These are phyloP conservation scores for Polyodon spathula DNA, from an alignment of 2,113 vertebrate genomes.

Conservation along the genomic window DNA sequence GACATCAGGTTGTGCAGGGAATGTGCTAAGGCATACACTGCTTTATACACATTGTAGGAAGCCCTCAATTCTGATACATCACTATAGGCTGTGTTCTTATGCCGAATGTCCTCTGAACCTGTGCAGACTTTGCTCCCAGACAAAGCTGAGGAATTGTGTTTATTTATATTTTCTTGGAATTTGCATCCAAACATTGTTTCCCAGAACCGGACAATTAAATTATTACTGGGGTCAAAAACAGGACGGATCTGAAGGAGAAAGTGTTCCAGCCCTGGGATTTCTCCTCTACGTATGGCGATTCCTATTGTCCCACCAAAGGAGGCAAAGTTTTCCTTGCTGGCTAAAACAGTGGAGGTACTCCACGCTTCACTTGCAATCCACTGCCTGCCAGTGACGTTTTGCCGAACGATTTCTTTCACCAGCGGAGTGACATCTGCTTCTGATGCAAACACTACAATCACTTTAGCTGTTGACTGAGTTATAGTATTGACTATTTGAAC, in stretches of 20 bases:
- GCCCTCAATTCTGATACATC: background rate
- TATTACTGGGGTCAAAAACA: background rate
- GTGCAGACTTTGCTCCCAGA: background rate
- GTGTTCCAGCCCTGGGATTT: constrained; percentile 8
- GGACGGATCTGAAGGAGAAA: constrained; percentile 2
- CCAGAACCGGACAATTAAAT: constrained; percentile 8
- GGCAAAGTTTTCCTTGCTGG: background rate
- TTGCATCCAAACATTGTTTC: constrained; percentile 11
- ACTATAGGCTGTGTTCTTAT: background rate
- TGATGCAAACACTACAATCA: constrained; percentile 4
- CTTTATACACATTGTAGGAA: constrained; percentile 13
- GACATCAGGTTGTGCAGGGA: constrained; percentile 4
- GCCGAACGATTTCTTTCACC: constrained; percentile 29
- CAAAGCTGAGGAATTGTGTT: constrained; percentile 6
- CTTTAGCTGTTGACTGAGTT: constrained; percentile 8
- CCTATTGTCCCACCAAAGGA: constrained; percentile 9
- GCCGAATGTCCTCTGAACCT: background rate
- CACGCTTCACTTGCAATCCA: constrained; percentile 17
- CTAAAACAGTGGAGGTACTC: background rate
- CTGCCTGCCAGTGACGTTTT: constrained; percentile 11
- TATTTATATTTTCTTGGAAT: background rate
- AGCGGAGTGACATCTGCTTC: constrained; percentile 9
- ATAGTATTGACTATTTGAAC: constrained; percentile 40
- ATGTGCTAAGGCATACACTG: constrained; percentile 10
- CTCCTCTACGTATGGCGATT: background rate